Evolutionary conservation across 2,888 invertebrate species (phyloP).

Genomic region (Rhyacophila evoluta): DNA sequence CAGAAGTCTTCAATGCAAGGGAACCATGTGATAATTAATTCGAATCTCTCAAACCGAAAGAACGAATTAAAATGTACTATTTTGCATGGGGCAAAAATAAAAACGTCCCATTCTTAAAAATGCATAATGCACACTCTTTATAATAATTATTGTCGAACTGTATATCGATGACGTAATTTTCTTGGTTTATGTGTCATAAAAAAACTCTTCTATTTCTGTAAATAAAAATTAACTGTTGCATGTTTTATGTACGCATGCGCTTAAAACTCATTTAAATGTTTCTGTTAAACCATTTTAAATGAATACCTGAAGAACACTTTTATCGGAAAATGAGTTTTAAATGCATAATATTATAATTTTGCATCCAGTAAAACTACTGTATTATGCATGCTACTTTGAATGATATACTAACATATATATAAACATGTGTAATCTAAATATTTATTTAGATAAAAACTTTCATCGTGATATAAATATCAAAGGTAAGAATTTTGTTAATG

Average conservation of each 20-base stretch:
- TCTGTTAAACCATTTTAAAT: too few species aligned
- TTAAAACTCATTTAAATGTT: not conserved
- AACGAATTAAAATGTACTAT: constrained; percentile 78
- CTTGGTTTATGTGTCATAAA: constrained; percentile 50
- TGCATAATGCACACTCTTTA: not conserved
- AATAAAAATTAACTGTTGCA: not conserved
- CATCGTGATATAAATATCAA: too few species aligned
- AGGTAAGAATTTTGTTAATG: too few species aligned
- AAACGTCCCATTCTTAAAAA: constrained; percentile 51
- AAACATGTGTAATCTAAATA: too few species aligned
- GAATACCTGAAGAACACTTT: not conserved
- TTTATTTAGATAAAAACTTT: too few species aligned
- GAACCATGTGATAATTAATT: constrained; percentile 79
- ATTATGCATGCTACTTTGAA: not conserved
- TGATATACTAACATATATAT: too few species aligned
- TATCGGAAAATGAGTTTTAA: not conserved
- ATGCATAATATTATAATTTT: not conserved
- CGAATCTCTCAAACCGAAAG: constrained; percentile 60
- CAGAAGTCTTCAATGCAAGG: constrained; percentile 65
- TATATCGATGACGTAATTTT: constrained; percentile 3
- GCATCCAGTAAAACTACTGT: not conserved
- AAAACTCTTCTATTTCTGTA: constrained; percentile 45
- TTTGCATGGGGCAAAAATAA: constrained; percentile 79
- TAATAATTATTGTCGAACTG: not conserved
- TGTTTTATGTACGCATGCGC: not conserved